Evolutionary conservation across 1,140 invertebrate species (phyloP).

Genomic region (Holotrichia oblita): DNA sequence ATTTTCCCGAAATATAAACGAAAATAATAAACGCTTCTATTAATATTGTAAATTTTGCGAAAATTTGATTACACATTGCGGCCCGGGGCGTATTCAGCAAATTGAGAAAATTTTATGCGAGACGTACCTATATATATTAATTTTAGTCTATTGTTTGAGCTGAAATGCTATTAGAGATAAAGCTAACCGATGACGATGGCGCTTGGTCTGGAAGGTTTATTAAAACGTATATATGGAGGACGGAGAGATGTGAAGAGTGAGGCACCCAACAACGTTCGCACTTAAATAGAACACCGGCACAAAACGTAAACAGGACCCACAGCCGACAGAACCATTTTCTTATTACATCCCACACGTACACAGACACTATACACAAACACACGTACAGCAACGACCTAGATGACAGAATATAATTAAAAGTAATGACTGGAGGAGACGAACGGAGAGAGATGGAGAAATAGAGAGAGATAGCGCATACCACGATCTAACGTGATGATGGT

Average conservation of each 20-base stretch:
- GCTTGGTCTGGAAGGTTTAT: conserved; percentile 31
- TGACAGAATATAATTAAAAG: conserved; percentile 37
- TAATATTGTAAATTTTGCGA: conserved; percentile 34
- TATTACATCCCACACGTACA: conserved; percentile 33
- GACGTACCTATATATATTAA: conserved; percentile 30
- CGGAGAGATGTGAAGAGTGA: not conserved
- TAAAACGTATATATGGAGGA: conserved; percentile 28
- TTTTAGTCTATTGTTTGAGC: conserved; percentile 35
- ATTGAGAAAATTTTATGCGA: conserved; percentile 34
- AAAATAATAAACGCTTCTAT: conserved; percentile 15
- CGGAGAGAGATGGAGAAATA: not conserved
- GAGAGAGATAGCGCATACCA: not conserved
- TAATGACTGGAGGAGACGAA: conserved; percentile 33
- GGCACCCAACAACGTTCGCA: not conserved
- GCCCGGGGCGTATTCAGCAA: conserved; percentile 12
- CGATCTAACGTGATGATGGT: not conserved
- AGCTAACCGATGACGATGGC: conserved; percentile 10
- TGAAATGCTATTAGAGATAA: conserved; percentile 36
- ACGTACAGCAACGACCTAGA: conserved; percentile 1
- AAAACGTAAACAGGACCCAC: conserved; percentile 31
- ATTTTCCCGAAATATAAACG: not conserved
- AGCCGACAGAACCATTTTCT: conserved; percentile 33
- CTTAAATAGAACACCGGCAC: conserved; percentile 31
- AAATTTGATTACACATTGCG: conserved; percentile 19
- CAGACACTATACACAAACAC: not conserved